These are phyloP conservation scores for Pasiphila rectangulata DNA, from an alignment of 2,888 invertebrate genomes.

Conservation along the genomic window DNA sequence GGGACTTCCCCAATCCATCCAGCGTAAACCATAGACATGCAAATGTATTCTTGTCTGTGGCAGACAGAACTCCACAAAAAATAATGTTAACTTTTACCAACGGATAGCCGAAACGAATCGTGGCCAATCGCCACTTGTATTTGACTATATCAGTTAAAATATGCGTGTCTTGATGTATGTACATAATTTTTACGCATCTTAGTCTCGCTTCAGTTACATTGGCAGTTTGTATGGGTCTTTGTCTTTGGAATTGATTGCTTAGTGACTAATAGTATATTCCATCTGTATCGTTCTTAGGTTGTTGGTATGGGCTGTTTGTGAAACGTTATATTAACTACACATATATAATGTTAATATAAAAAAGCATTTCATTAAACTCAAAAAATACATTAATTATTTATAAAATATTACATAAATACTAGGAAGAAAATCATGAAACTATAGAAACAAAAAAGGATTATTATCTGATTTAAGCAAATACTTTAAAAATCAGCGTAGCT, in stretches of 20 bases:
- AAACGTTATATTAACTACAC: no score
- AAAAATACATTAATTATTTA: no score
- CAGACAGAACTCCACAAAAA: not conserved
- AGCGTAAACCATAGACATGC: slow-evolving; percentile 1
- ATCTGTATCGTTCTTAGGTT: no score
- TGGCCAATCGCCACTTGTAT: slow-evolving; percentile 61
- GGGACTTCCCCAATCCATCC: not conserved
- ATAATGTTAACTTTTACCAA: not conserved
- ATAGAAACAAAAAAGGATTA: no score
- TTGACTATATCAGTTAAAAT: slow-evolving; percentile 48
- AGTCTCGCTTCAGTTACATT: slow-evolving; percentile 43
- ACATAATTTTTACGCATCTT: slow-evolving; percentile 63
- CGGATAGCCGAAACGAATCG: slow-evolving; percentile 50
- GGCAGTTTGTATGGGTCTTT: slow-evolving; percentile 30
- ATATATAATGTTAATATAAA: no score
- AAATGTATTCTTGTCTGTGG: not conserved
- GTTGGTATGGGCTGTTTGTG: slow-evolving; percentile 20
- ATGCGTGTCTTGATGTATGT: slow-evolving; percentile 45
- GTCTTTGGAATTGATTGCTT: slow-evolving; percentile 52
- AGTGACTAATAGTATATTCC: no score
- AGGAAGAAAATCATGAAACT: no score
- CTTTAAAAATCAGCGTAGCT: no score
- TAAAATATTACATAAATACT: no score
- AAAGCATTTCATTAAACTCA: no score
- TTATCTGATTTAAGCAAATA: no score